Base-by-base conservation (phyloP, 2,113 vertebrate genomes). In the Mola mola region DNA sequence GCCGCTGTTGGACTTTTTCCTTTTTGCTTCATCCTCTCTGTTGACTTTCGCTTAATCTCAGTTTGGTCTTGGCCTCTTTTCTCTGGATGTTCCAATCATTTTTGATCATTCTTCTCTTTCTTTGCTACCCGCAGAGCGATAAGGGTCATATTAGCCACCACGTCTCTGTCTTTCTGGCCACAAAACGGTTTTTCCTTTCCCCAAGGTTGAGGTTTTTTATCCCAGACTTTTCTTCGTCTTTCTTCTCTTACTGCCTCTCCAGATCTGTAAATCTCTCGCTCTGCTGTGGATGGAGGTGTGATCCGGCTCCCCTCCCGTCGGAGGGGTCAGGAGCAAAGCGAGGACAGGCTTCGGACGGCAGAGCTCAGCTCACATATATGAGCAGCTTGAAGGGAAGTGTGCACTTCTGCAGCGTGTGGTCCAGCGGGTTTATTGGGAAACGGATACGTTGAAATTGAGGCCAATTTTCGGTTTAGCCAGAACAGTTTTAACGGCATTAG, bases 381-480 rank as follows among this genome's bases (percentile, higher is more conserved):
- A 83, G 52, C 38, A 67, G 64, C 6, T 73, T 37, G 82, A 83
- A 57, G 70, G 49, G 52, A 81, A 55, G n/a, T 29, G 33, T 68
- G 68, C 49, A 26, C 73, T 70, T 87, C 41, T 68, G 62, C 78
- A 47, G 61, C 46, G 41, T 81, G 78, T 46, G 80, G 84, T 85
- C 83, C 60, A 70, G 75, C 50, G 79, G 82, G 72, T 73, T 89
- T 88, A 77, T 37, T 62, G 72, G 73, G 73, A 78, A 78, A 84
- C 33, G 33, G 82, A 86, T 73, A 84, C 8, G 55, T 51, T 61
- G 72, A 79, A 63, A 79, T 36, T 13, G 20, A 74, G 60, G 55
- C 69, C 46, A 68, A 38, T 52, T 47, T 77, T 77, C 48, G 62
- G 70, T 75, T 62, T 55, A 47, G 76, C 61, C 78, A 55, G 59